These are phyloP conservation scores for Remorina albescens DNA, from an alignment of 2,797 vertebrate genomes.

Conservation along the genomic window DNA sequence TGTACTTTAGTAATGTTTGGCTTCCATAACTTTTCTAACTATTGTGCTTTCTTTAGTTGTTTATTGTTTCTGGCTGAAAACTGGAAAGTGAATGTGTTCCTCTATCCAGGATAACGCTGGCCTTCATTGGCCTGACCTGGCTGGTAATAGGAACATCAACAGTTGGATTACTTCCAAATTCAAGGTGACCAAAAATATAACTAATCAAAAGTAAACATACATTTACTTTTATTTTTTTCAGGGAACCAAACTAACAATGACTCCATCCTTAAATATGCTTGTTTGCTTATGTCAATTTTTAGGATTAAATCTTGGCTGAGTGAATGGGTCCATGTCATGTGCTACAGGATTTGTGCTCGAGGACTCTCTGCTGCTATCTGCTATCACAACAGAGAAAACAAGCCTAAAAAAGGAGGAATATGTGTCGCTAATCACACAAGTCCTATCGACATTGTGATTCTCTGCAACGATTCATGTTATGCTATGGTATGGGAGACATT, in stretches of 20 bases:
- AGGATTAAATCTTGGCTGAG: conserved; percentile 93
- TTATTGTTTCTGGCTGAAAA: neutral
- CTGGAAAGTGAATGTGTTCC: neutral
- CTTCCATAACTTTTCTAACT: neutral
- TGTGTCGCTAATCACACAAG: conserved; percentile 98
- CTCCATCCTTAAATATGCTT: neutral
- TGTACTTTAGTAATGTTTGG: neutral
- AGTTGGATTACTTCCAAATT: conserved; percentile 92
- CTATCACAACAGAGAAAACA: conserved; percentile 97
- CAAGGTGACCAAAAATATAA: conserved; percentile 83
- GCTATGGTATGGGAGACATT: conserved; percentile 88
- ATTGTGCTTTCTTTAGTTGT: neutral
- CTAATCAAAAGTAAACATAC: neutral
- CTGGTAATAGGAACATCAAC: conserved; percentile 91
- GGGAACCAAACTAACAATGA: rapidly evolving
- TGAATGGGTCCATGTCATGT: conserved; percentile 94
- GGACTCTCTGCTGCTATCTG: conserved; percentile 93
- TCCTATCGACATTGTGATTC: conserved; percentile 95
- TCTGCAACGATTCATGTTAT: conserved; percentile 96
- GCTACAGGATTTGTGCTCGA: conserved; percentile 94
- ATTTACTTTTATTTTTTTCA: no score
- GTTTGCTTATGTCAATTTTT: conserved; percentile 22
- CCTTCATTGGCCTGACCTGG: conserved; percentile 91
- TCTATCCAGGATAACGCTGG: conserved; percentile 86
- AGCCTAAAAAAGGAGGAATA: conserved; percentile 94